Conservation (phyloP, 2,113 vertebrate species). For the Heterotis niloticus region DNA sequence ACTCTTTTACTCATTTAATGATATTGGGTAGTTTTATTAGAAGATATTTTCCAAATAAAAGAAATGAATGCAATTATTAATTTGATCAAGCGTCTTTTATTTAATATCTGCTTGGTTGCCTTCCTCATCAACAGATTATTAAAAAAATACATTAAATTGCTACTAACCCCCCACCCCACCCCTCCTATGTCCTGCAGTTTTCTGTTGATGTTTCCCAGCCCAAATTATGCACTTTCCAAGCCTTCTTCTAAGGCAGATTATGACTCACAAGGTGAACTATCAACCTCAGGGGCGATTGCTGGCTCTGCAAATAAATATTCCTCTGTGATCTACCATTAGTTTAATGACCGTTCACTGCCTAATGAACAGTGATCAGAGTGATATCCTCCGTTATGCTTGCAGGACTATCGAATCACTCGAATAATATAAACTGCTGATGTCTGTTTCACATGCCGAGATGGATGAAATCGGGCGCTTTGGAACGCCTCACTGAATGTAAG, state of each 20-base stretch:
- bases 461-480: not conserved
- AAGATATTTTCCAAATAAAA: too few relatives aligned
- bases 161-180: slow-evolving; percentile 56
- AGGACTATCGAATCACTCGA: slow-evolving; percentile 49
- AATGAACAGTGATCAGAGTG: slow-evolving; percentile 61
- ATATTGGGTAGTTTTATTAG: slow-evolving; percentile 47
- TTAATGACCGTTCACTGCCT: slow-evolving; percentile 66
- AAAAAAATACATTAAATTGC: slow-evolving; percentile 68
- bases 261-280: slow-evolving; percentile 65
- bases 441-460: slow-evolving; percentile 38
- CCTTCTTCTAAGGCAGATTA: slow-evolving; percentile 33
- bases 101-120: slow-evolving; percentile 73
- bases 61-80: slow-evolving; percentile 44
- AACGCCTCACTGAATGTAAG: not conserved
- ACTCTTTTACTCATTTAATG: slow-evolving; percentile 64
- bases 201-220: slow-evolving; percentile 54
- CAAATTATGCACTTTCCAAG: slow-evolving; percentile 58
- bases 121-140: slow-evolving; percentile 65
- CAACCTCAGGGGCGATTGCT: slow-evolving; percentile 58
- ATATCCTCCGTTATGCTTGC: slow-evolving; percentile 58
- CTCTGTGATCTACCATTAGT: slow-evolving; percentile 66
- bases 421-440: slow-evolving; percentile 46
- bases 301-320: slow-evolving; percentile 44
- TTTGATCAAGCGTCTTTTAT: slow-evolving; percentile 67
- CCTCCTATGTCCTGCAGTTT: slow-evolving; percentile 51